Evolutionary conservation across 2,888 invertebrate species (phyloP), one percentile per base, ranked within the genome.

Genomic region (Eudemis profundana): DNA sequence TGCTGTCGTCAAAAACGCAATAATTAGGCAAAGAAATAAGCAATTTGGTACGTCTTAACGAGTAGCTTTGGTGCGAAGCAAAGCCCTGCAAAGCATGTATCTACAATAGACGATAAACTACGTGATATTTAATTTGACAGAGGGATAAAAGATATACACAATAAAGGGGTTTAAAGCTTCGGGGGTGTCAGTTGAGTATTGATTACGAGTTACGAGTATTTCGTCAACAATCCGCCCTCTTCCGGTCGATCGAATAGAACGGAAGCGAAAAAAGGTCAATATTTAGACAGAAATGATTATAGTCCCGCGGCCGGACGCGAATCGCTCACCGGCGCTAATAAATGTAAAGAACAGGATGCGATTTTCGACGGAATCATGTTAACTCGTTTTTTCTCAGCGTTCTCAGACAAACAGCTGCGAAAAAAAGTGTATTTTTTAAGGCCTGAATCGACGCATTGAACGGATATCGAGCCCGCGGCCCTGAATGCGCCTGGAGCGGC

Each of bases 241-340:
- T 87, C 85, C 86, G 80, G 80, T 73, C 71, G 69, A 78, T 78
- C 78, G 74, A 84, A 83, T 79, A 70, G 74, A 86, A 81, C 84
- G 89, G 89, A 89, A 87, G 81, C 79, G 75, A 85, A 87, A 89
- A 89, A 89, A 85, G 82, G 82, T 90, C 89, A 91, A 91, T 91
- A 90, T 91, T 90, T 90, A 78, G 90, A 90, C 90, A 89, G 86
- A 85, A 87, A 86, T 84, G 82, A 90, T 89, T 87, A 89, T 78
- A 80, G 77, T 78, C 81, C 78, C 78, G 80, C 79, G 78, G 80
- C 85, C 86, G 88, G 87, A 88, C 81, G 87, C 81, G 82, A 87
- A 86, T 86, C 82, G 79, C 76, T 81, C 81, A 78, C 78, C 76
- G 81, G 78, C 84, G 83, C 86, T 87, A 87, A 86, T 85, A 87